Conservation (phyloP, 2,113 vertebrate species). For the Hyaena hyaena region DNA sequence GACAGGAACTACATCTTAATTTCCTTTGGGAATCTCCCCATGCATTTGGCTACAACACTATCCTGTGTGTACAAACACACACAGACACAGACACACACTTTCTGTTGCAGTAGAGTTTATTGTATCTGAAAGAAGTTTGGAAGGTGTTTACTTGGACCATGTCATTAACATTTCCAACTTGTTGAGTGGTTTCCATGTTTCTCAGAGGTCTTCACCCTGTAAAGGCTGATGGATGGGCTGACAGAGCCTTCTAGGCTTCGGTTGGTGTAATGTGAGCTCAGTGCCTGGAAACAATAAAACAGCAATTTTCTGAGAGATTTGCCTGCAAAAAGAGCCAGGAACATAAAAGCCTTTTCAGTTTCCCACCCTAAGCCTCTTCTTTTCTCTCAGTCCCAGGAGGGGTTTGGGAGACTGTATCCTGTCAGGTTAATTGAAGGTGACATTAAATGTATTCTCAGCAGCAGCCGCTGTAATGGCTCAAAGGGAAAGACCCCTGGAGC, state of each 20-base stretch:
- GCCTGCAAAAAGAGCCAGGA: conserved; percentile 36
- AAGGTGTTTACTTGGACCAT: background rate
- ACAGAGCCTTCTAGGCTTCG: conserved; percentile 60
- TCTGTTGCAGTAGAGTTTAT: background rate
- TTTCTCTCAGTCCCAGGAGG: background rate
- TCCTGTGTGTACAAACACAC: background rate
- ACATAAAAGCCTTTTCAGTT: background rate
- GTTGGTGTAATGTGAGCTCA: conserved; percentile 69
- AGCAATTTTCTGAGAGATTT: conserved; percentile 74
- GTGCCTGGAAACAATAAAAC: conserved; percentile 81
- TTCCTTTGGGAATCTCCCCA: conserved; percentile 49
- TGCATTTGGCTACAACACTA: background rate
- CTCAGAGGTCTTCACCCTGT: background rate
- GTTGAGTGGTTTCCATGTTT: conserved; percentile 30
- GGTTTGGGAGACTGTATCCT: background rate
- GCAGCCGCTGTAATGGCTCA: background rate
- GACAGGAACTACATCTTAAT: conserved; percentile 25
- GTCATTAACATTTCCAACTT: background rate
- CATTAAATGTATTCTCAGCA: background rate
- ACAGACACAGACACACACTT: background rate
- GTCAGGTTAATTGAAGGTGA: conserved; percentile 43
- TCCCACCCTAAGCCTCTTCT: background rate
- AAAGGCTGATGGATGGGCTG: conserved; percentile 48
- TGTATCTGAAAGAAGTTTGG: background rate
- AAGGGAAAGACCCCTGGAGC: background rate